phyloP scores from a whole-genome alignment of 2,888 invertebrate species.

The Mythimna lalbum region DNA sequence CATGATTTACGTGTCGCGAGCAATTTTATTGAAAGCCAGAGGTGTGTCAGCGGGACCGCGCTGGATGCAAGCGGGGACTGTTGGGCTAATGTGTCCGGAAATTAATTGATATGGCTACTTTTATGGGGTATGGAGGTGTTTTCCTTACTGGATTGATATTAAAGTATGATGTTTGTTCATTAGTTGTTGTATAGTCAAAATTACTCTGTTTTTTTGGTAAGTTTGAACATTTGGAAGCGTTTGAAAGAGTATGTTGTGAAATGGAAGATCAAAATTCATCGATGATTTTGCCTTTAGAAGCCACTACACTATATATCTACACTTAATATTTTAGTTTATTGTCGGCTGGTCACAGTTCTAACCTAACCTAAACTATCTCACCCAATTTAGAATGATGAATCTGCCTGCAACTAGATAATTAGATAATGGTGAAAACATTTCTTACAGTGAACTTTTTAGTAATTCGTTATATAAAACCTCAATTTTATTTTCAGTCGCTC shows the following conservation, averaged over 20 bases:
- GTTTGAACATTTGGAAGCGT: neutral
- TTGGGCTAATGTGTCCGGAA: constrained; percentile 29
- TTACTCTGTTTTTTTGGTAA: neutral
- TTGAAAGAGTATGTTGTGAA: neutral
- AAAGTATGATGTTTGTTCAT: constrained; percentile 18
- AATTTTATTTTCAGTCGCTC: too few species aligned
- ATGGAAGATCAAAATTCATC: neutral
- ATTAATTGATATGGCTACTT: constrained; percentile 49
- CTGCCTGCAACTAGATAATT: too few species aligned
- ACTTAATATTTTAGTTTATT: too few species aligned
- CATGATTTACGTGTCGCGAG: constrained; percentile 59
- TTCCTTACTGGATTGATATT: neutral
- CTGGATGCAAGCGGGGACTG: constrained; percentile 24
- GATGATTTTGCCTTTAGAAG: neutral
- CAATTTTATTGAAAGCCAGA: constrained; percentile 62
- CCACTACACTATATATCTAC: too few species aligned
- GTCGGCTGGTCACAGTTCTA: too few species aligned
- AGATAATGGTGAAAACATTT: too few species aligned
- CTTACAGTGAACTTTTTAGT: too few species aligned
- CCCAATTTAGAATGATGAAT: too few species aligned
- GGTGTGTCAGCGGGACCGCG: constrained; percentile 44
- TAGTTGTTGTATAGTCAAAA: neutral
- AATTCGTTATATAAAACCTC: too few species aligned
- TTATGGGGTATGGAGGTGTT: constrained; percentile 27
- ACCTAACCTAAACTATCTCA: too few species aligned